Conservation (phyloP, 1,140 invertebrate genomes). For the Frieseomelitta varia region DNA sequence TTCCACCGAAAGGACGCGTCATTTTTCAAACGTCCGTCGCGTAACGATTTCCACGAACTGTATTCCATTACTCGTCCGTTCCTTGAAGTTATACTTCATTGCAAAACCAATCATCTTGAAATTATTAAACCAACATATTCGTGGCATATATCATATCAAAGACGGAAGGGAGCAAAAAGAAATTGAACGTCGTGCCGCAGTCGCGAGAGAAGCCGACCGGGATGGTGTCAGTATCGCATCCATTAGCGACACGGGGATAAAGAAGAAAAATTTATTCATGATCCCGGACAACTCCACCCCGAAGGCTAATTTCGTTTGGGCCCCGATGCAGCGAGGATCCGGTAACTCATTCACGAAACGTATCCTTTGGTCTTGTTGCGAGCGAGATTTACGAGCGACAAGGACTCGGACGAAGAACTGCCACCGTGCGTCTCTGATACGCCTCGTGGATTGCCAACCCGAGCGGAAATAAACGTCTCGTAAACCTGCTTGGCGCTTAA, state of each 20-base stretch:
- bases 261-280: conserved; percentile 26
- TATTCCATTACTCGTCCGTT: background rate
- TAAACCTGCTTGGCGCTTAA: conserved; percentile 64
- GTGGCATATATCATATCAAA: background rate
- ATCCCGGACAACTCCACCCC: background rate
- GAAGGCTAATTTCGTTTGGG: conserved; percentile 35
- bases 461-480: conserved; percentile 70
- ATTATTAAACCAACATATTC: conserved; percentile 5
- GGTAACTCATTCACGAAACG: conserved; percentile 54
- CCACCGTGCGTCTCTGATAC: conserved; percentile 61
- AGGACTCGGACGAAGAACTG: conserved; percentile 54
- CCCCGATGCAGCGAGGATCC: conserved; percentile 27
- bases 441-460: conserved; percentile 59
- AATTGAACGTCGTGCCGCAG: background rate
- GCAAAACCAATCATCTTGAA: background rate
- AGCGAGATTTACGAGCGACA: conserved; percentile 60
- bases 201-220: background rate
- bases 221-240: background rate
- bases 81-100: background rate
- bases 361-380: conserved; percentile 56
- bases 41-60: background rate
- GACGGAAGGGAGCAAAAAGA: background rate
- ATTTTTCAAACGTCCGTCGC: background rate
- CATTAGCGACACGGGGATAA: conserved; percentile 7
- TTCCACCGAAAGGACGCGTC: background rate